Conservation (phyloP, 2,888 invertebrate species). For the Amphipyra tragopoginis region DNA sequence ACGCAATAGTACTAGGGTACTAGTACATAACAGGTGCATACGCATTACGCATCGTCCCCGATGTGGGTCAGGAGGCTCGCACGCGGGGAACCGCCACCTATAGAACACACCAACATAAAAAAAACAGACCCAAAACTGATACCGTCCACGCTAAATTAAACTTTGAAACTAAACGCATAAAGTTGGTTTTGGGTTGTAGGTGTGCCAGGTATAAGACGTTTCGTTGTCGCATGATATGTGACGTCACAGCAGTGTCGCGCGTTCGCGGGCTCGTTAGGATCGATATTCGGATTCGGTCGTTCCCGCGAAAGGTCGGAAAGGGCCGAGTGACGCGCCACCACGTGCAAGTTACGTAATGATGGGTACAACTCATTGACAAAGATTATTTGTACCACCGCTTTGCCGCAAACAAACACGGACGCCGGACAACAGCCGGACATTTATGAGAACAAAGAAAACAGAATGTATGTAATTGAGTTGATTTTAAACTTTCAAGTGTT, state of each 20-base stretch:
- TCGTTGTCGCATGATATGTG: conserved; percentile 61
- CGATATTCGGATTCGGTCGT: conserved; percentile 79
- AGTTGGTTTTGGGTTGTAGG: conserved; percentile 35
- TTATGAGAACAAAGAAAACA: conserved; percentile 1
- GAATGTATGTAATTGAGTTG: background rate
- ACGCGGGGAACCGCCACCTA: conserved; percentile 61
- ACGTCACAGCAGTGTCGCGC: conserved; percentile 84
- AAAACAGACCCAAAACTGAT: conserved; percentile 21
- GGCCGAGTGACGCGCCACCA: conserved; percentile 75
- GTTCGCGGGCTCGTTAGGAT: conserved; percentile 77
- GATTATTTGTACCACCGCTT: conserved; percentile 78
- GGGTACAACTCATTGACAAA: conserved; percentile 86
- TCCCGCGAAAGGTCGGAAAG: conserved; percentile 73
- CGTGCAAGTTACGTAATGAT: conserved; percentile 86
- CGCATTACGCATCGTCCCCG: conserved; percentile 79
- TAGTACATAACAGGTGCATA: conserved; percentile 75
- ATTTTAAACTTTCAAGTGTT: background rate
- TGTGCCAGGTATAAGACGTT: conserved; percentile 31
- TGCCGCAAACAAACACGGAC: conserved; percentile 64
- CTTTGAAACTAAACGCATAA: conserved; percentile 2
- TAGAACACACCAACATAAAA: conserved; percentile 53
- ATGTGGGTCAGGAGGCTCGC: conserved; percentile 86
- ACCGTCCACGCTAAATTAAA: conserved; percentile 30
- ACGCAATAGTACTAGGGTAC: conserved; percentile 53
- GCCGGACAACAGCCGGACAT: background rate